Percentiles rank a stretch among this genome's conserved stretches.
These are phyloP conservation scores for Neodiprion fabricii DNA, from an alignment of 1,140 invertebrate genomes.

Conservation along the genomic window DNA sequence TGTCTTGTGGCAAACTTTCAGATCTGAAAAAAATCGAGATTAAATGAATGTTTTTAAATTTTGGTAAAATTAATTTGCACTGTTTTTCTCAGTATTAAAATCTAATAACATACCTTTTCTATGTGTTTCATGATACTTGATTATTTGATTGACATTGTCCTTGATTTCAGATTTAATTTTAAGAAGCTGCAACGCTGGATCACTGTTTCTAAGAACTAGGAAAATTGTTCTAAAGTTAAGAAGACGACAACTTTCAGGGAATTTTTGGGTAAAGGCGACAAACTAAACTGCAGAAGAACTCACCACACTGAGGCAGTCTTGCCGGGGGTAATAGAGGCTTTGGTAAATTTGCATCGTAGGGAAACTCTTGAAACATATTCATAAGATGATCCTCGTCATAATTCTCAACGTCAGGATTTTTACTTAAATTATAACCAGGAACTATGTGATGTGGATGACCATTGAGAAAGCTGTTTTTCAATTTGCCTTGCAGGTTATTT, in stretches of 20 bases:
- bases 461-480: constrained; percentile 29
- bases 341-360: constrained; percentile 50
- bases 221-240: not conserved
- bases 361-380: constrained; percentile 42
- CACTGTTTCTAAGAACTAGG: constrained; percentile 35
- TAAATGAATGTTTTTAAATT: constrained; percentile 15
- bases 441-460: constrained; percentile 39
- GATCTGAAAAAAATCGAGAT: constrained; percentile 29
- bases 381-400: constrained; percentile 36
- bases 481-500: constrained; percentile 34
- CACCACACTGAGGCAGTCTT: constrained; percentile 41
- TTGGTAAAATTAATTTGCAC: constrained; percentile 10
- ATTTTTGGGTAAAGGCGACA: not conserved
- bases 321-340: constrained; percentile 53
- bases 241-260: not conserved
- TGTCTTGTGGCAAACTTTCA: constrained; percentile 30
- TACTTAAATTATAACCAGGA: constrained; percentile 43
- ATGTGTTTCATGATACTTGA: constrained; percentile 38
- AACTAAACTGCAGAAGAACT: not conserved
- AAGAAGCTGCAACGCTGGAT: constrained; percentile 43
- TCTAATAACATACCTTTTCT: constrained; percentile 28
- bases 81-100: constrained; percentile 1
- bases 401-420: constrained; percentile 28
- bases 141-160: constrained; percentile 41
- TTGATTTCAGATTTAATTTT: constrained; percentile 40